Evolutionary conservation across 2,113 vertebrate genomes (phyloP).

Genomic region (Chunga burmeisteri): DNA sequence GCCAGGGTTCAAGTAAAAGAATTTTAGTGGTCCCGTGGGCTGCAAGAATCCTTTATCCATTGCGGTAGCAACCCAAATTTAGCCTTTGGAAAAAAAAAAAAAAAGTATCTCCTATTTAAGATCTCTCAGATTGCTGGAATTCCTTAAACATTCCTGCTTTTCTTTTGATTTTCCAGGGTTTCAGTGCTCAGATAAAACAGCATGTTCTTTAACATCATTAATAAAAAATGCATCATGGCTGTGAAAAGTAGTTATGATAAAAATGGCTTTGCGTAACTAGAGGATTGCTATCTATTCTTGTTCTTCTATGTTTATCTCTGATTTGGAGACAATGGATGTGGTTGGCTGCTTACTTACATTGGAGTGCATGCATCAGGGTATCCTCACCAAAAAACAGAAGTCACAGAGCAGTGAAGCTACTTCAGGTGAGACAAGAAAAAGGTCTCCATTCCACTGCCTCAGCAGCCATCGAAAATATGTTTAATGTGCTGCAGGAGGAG

Average conservation of each 20-base stretch:
- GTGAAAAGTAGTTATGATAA: background rate
- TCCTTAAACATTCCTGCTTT: background rate
- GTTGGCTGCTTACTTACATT: accelerated
- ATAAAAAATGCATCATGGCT: background rate
- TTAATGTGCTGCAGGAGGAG: background rate
- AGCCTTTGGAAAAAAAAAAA: background rate
- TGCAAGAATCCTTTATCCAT: background rate
- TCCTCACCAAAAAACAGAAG: background rate
- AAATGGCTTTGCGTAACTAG: background rate
- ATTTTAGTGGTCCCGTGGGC: background rate
- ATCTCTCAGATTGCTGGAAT: background rate
- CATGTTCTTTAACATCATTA: background rate
- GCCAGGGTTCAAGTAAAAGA: background rate
- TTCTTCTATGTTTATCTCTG: background rate
- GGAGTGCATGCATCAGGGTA: background rate
- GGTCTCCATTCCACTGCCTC: background rate
- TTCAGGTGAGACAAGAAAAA: background rate
- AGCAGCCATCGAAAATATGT: background rate
- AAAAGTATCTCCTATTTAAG: background rate
- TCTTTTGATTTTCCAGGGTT: background rate
- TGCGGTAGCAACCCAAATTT: background rate
- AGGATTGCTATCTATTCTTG: background rate
- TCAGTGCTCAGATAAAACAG: background rate
- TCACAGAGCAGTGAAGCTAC: background rate
- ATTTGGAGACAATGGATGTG: background rate